phyloP scores from a whole-genome alignment of 64 coral and sea anemone genomes.

The Pocillopora damicornis region DNA sequence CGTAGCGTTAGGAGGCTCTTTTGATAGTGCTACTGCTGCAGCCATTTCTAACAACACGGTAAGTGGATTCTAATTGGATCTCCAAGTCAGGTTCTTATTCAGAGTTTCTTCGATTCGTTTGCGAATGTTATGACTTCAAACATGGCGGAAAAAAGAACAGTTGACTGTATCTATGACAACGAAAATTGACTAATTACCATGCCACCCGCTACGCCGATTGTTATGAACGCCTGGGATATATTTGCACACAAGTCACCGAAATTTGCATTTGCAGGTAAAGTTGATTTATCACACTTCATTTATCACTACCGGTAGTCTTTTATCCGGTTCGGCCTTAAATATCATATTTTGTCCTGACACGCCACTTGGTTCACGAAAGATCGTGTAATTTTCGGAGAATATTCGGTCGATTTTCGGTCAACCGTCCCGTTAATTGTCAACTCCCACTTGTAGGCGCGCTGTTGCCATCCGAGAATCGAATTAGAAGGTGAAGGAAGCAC shows the following conservation, averaged over 20 bases:
- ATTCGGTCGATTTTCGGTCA: neutral
- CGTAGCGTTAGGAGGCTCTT: conserved; percentile 20
- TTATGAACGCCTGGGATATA: neutral
- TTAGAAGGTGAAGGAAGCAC: neutral
- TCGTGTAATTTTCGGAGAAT: neutral
- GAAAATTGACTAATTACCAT: conserved; percentile 7
- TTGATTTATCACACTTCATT: neutral
- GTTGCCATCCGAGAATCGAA: neutral
- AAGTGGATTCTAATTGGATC: neutral
- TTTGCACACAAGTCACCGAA: neutral
- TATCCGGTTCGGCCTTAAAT: neutral
- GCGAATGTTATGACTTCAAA: conserved; percentile 33
- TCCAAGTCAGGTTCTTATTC: neutral
- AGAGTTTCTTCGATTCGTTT: conserved; percentile 2
- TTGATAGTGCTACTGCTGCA: neutral
- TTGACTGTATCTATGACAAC: conserved; percentile 60
- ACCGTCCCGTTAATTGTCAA: neutral
- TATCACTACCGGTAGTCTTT: neutral
- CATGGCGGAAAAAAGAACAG: conserved; percentile 58
- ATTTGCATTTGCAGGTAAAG: conserved; percentile 1
- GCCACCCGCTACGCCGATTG: neutral
- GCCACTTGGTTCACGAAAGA: neutral
- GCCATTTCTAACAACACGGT: neutral
- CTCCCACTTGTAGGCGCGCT: neutral
- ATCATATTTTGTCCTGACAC: neutral